Evolutionary conservation across 2,113 vertebrate genomes (phyloP), one percentile per base, ranked within the genome.

Genomic region (Hydropotes inermis): DNA sequence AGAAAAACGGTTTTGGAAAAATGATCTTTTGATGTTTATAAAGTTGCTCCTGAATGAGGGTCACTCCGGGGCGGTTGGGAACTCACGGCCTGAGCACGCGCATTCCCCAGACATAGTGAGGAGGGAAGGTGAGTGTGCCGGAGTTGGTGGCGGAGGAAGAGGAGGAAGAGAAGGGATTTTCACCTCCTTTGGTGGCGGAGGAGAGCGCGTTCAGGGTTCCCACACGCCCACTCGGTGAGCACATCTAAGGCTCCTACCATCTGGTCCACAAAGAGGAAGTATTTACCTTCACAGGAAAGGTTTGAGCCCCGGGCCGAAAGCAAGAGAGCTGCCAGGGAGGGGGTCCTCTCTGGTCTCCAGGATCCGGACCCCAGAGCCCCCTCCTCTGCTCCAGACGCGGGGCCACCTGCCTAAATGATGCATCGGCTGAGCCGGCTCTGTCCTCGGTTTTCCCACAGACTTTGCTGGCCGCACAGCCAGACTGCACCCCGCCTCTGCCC

Each of bases 371-470:
- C 50, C 50, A 3, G 16, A 52, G 47, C 10, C 10, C 30, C 10
- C 6, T 4, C 19, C 19, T 1, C 19, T 12, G 11, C 3, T 19
- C 12, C 30, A 4, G 16, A 2, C 9, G 5, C 5, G 1, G 30
- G 21, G 81, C 50, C 4, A 0, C 9, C 21, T 15, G 33, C 21
- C 52, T 5, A 15, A 36, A 7, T 1, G 33, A 4, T 1, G 3
- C 19, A 5, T 15, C 0, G 6, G 78, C 52, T 0, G 0, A 21
- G 7, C 33, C 0, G 3, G 50, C 50, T 55, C 33, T 36, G 81
- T 23, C 25, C 81, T 5, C 3, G 0, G 52, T 15, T 36, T 36
- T 27, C 81, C 81, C 3, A 0, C 11, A 2, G 79, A 4, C 30
- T 4, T 23, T 82, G 30, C 79, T 82, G 79, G 47, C 13, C 6